Conservation (phyloP, 1,140 invertebrate genomes). For the Lithobius niger region DNA sequence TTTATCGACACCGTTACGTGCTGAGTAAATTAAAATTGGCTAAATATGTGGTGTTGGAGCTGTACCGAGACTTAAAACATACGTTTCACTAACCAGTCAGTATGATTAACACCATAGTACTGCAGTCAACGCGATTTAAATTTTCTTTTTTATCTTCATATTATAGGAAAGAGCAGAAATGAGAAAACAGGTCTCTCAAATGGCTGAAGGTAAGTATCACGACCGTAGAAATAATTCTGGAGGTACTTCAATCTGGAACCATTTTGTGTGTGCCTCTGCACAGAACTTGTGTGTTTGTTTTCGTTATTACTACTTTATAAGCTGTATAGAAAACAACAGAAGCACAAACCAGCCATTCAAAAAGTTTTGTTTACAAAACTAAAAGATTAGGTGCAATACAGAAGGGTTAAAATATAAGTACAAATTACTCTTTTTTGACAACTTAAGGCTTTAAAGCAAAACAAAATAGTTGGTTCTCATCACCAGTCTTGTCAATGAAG, state of each 20-base stretch:
- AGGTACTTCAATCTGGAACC: conserved; percentile 12
- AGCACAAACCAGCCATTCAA: no score
- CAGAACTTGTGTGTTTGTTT: background rate
- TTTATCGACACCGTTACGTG: background rate
- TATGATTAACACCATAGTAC: background rate
- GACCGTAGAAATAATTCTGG: conserved; percentile 2
- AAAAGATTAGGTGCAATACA: no score
- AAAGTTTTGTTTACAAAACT: no score
- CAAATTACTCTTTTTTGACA: conserved; percentile 1
- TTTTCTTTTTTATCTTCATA: conserved; percentile 27
- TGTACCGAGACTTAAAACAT: background rate
- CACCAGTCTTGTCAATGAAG: conserved; percentile 4
- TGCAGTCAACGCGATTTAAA: conserved; percentile 1
- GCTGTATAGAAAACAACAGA: conserved; percentile 2
- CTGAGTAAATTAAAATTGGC: background rate
- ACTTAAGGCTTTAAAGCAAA: no score
- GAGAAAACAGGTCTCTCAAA: conserved; percentile 78
- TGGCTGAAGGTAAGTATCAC: conserved; percentile 42
- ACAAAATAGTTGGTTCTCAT: no score
- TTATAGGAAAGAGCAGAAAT: conserved; percentile 81
- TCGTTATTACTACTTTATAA: background rate
- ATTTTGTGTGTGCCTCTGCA: background rate
- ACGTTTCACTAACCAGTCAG: background rate
- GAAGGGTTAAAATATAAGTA: no score
- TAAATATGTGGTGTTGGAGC: no score